phyloP scores from a whole-genome alignment of 2,888 invertebrate species.

The Sminthurides aquaticus region DNA sequence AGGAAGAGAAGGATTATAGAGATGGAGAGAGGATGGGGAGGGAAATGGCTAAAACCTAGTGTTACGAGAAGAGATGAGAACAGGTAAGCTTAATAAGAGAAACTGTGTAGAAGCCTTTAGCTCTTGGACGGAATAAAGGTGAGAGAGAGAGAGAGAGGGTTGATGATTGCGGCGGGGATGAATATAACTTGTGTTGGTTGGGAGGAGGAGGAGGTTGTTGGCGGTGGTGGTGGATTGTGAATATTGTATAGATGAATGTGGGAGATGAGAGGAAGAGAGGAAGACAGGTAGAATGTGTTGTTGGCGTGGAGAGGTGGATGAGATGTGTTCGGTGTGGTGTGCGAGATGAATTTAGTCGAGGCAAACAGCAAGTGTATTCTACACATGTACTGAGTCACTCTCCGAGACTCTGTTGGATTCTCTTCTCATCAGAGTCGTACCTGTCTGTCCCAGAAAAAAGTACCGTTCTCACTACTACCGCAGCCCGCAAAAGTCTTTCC shows the following conservation, averaged over 20 bases:
- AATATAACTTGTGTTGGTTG: background rate
- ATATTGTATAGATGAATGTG: background rate
- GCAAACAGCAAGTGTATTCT: background rate
- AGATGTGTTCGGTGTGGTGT: background rate
- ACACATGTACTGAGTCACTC: background rate
- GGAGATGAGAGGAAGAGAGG: background rate
- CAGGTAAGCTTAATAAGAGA: too few relatives aligned
- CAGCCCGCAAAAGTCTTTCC: background rate
- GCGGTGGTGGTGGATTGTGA: background rate
- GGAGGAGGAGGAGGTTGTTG: background rate
- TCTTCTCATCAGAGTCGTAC: background rate
- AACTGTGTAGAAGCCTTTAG: too few relatives aligned
- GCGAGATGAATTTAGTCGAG: background rate
- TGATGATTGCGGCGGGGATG: background rate
- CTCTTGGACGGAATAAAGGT: too few relatives aligned
- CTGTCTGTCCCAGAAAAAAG: conserved; percentile 26
- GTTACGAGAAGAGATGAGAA: too few relatives aligned
- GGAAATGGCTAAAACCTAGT: too few relatives aligned
- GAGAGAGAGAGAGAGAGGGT: background rate
- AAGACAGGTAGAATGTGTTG: background rate
- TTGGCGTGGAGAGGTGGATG: background rate
- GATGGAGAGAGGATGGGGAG: too few relatives aligned
- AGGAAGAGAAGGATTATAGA: too few relatives aligned
- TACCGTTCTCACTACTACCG: conserved; percentile 17
- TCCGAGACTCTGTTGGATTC: background rate